Base-by-base conservation (phyloP, 2,888 invertebrate species). In the Heteromyza rotundicornis region DNA sequence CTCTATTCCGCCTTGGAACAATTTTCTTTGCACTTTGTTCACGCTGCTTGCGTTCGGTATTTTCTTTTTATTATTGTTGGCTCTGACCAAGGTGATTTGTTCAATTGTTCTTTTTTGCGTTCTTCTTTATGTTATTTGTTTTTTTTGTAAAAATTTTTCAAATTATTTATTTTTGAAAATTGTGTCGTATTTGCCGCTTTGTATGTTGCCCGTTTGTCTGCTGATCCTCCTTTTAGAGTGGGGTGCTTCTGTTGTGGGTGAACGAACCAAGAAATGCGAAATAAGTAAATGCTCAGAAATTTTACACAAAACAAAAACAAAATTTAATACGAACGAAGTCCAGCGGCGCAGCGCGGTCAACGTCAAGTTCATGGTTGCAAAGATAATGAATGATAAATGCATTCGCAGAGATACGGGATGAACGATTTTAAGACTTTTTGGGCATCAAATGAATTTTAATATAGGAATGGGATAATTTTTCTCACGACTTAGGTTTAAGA, bases 201-300 rank as follows among this genome's bases (percentile, higher is more conserved):
- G 19, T 1, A 19, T 51, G 51, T 35, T 24, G 19, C 16, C 35
- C 19, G 53, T 17, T 40, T 20, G 2, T 55, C 55, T 17, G 32
- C 19, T 36, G 52, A 8, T 19, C 14, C 53, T 51, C n/a, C n/a
- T n/a, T n/a, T n/a, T n/a, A n/a, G n/a, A n/a, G 51, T n/a, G 49
- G 40, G 8, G n/a, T 35, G 23, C 52, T 47, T 35, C 36, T 50
- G 56, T 47, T 49, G 57, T 47, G 52, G 62, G 63, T 65, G 63
- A 65, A 65, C 61, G 65, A 65, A 65, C 65, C 49, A 44, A 36
- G 16, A 20, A 44, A 3, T n/a, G n/a, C 22, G 57, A 36, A 35
- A 44, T 27, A 27, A 40, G 14, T 40, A 14, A 40, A n/a, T n/a
- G n/a, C n/a, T n/a, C 40, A 40, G 14, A 40, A 40, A 27, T 27